Conservation (phyloP, 1,140 invertebrate species). For the Drosophila rufa region DNA sequence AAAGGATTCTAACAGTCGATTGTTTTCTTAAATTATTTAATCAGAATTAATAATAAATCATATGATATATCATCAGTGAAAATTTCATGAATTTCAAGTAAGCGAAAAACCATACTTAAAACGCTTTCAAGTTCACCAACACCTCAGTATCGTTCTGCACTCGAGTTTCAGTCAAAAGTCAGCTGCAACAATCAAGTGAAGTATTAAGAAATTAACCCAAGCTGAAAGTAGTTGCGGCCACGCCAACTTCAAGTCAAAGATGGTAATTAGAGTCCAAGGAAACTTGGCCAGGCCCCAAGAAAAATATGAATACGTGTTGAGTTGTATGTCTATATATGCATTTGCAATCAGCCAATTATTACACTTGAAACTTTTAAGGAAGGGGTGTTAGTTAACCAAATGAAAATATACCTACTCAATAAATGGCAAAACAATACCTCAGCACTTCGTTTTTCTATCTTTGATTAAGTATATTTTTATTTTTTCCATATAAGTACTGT, state of each 20-base stretch:
- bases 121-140: background rate
- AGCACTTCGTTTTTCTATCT: too few species aligned
- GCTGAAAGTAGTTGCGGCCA: slow-evolving; percentile 48
- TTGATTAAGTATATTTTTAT: too few species aligned
- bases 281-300: slow-evolving; percentile 35
- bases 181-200: slow-evolving; percentile 30
- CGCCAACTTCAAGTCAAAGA: slow-evolving; percentile 49
- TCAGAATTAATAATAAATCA: too few species aligned
- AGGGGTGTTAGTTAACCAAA: too few species aligned
- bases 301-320: slow-evolving; percentile 38
- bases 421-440: too few species aligned
- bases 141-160: background rate
- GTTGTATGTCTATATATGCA: slow-evolving; percentile 15
- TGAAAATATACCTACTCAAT: too few species aligned
- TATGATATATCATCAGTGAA: too few species aligned
- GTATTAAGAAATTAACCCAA: slow-evolving; percentile 72
- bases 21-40: too few species aligned
- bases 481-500: too few species aligned
- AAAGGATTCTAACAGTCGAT: too few species aligned
- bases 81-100: too few species aligned
- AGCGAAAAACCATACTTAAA: background rate
- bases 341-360: slow-evolving; percentile 22
- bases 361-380: background rate
- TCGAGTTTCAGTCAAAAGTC: slow-evolving; percentile 5
- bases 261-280: slow-evolving; percentile 70